Percentiles rank a stretch among this genome's conserved stretches.
phyloP scores from a whole-genome alignment of 2,888 invertebrate genomes.

The Ecliptopera silaceata region DNA sequence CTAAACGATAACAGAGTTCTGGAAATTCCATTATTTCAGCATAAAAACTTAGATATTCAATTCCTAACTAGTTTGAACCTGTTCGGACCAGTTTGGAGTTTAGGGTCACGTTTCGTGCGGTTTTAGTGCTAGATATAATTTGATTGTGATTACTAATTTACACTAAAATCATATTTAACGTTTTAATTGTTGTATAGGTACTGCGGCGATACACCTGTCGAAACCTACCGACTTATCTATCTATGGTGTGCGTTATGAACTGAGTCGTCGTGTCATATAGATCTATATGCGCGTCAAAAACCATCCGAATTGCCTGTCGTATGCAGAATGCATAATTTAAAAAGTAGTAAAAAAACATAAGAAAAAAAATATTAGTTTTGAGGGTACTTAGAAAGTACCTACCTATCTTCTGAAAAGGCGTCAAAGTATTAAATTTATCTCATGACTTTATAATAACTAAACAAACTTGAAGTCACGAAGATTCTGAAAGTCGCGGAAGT shows the following conservation, averaged over 20 bases:
- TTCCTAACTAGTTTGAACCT: constrained; percentile 27
- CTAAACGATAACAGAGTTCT: constrained; percentile 31
- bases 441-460: constrained; percentile 22
- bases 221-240: too few species aligned
- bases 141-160: neutral
- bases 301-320: too few species aligned
- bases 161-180: neutral
- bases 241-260: too few species aligned
- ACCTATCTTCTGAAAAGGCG: constrained; percentile 3
- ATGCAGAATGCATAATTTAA: too few species aligned
- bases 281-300: too few species aligned
- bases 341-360: too few species aligned
- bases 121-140: constrained; percentile 7
- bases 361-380: too few species aligned
- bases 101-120: constrained; percentile 12
- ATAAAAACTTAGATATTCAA: constrained; percentile 26
- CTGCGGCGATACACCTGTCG: too few species aligned
- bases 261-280: too few species aligned
- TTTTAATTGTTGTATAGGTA: neutral
- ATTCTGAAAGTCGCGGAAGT: constrained; percentile 32
- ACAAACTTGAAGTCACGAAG: constrained; percentile 20
- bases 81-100: constrained; percentile 15
- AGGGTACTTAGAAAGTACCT: too few species aligned
- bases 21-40: constrained; percentile 32
- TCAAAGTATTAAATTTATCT: constrained; percentile 18